phyloP scores from a whole-genome alignment of 1,140 invertebrate genomes.

The Aphis gossypii region DNA sequence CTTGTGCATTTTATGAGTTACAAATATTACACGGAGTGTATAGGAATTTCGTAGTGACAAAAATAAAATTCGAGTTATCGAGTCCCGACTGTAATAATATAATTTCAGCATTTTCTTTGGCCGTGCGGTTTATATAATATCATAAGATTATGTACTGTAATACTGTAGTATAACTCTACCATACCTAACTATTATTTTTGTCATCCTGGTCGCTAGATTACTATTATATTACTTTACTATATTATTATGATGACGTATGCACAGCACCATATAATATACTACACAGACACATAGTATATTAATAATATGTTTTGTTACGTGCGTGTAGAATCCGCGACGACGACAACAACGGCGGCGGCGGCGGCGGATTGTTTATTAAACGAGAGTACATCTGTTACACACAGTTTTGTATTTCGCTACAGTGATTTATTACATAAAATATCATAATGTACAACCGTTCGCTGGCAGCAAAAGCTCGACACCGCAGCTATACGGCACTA shows the following conservation, averaged over 20 bases:
- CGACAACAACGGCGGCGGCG: not conserved
- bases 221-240: not conserved
- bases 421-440: conserved; percentile 53
- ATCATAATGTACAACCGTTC: conserved; percentile 8
- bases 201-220: not conserved
- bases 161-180: not conserved
- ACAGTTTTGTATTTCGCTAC: conserved; percentile 55
- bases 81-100: not conserved
- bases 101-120: not conserved
- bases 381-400: conserved; percentile 55
- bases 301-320: conserved; percentile 10
- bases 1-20: too few species aligned
- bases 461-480: conserved; percentile 33
- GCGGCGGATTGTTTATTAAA: conserved; percentile 56
- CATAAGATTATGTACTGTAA: not conserved
- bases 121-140: not conserved
- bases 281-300: too few species aligned
- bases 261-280: not conserved
- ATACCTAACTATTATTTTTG: not conserved
- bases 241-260: not conserved
- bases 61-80: too few species aligned
- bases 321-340: not conserved
- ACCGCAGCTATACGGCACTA: not conserved
- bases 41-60: too few species aligned
- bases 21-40: too few species aligned